Evolutionary conservation across 1,140 invertebrate genomes (phyloP), one percentile per base, ranked within the genome.

Genomic region (Anadara kagoshimensis): DNA sequence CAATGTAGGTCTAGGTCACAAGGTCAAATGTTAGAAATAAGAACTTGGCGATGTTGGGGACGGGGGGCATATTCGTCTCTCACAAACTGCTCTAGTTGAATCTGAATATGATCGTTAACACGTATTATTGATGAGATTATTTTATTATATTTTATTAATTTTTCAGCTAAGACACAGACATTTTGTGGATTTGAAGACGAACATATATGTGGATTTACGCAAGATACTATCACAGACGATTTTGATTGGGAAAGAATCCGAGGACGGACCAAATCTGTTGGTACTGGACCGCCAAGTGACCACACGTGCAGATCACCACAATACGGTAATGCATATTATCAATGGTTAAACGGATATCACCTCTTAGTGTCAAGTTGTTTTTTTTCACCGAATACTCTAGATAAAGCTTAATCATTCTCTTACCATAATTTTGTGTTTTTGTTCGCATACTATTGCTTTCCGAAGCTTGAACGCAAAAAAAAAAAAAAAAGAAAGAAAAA

Each of bases 141-240:
- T 29, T 14, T 29, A 29, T 26, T 57, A 11, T 57, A 0, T 29
- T 57, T 41, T 54, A 45, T 58, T 62, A 18, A 62, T 43, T 44
- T 81, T 83, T 58, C 80, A 87, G 85, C 81, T 10, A 87, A 87
- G 66, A 87, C 85, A 0, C 77, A 79, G 62, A 80, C 80, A 0
- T 87, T 85, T 61, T 87, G 85, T 67, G 83, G 82, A 2, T 87
- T 87, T 73, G 84, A 87, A 59, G 83, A 86, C 22, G 77, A 79
- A 1, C 76, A 83, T 16, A 58, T 84, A 8, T 88, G 86, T 72
- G 86, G 86, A 22, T 88, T 83, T 51, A 81, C 63, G 11, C 84
- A 86, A 44, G 74, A 77, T 2, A 82, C 81, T 45, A 67, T 56
- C 36, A 79, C 73, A 0, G 84, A 85, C 45, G 69, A 76, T 71